These are phyloP conservation scores for Conger conger DNA, from an alignment of 2,113 vertebrate genomes.

Conservation along the genomic window DNA sequence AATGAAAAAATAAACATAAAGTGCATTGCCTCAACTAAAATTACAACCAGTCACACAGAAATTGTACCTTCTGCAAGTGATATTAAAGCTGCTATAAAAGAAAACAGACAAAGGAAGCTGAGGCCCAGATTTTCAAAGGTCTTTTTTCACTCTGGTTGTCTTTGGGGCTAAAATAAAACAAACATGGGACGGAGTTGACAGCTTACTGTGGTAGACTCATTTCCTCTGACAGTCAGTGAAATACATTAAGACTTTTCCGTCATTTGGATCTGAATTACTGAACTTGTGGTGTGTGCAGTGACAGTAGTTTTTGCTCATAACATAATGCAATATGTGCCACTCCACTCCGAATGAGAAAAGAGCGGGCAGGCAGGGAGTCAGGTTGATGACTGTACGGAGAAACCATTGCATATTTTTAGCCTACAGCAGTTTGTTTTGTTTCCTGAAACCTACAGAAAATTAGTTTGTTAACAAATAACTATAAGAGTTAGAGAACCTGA, in stretches of 20 bases:
- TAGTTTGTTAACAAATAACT: slow-evolving; percentile 7
- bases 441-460: neutral
- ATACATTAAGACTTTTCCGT: neutral
- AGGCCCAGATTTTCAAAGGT: slow-evolving; percentile 2
- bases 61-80: neutral
- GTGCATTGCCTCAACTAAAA: neutral
- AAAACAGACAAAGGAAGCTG: slow-evolving; percentile 1
- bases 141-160: neutral
- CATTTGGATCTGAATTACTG: neutral
- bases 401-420: neutral
- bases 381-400: slow-evolving; percentile 14
- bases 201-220: neutral
- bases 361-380: neutral
- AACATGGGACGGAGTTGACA: slow-evolving; percentile 12
- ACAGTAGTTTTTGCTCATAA: no score
- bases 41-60: neutral
- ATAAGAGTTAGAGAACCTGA: neutral
- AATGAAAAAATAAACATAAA: no score
- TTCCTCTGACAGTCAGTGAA: neutral
- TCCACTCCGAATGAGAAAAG: neutral
- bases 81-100: neutral
- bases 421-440: neutral
- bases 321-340: slow-evolving; percentile 6
- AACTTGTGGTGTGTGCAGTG: neutral
- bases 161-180: neutral